These are phyloP conservation scores for Poicephalus gulielmi DNA, from an alignment of 2,113 vertebrate species.

Conservation along the genomic window DNA sequence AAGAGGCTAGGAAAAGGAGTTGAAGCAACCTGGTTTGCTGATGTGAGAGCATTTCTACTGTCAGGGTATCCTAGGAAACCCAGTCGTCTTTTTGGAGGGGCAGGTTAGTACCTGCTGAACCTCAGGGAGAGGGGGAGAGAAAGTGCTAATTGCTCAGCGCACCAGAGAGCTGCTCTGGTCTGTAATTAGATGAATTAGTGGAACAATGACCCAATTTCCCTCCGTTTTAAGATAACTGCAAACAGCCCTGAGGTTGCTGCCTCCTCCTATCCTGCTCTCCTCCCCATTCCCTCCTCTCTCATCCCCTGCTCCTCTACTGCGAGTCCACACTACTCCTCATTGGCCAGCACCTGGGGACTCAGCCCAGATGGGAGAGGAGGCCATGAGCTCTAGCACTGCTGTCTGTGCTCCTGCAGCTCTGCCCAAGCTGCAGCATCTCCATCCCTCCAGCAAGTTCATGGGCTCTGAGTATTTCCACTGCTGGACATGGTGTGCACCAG, in stretches of 20 bases:
- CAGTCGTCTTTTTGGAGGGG: constrained; percentile 38
- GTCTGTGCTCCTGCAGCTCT: background rate
- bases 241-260: constrained; percentile 10
- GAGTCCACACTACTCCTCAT: background rate
- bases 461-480: background rate
- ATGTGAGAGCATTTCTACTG: constrained; percentile 8
- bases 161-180: constrained; percentile 44
- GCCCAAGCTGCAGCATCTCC: background rate
- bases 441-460: background rate
- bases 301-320: background rate
- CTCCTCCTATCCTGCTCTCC: background rate
- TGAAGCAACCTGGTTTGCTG: background rate
- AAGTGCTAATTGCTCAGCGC: constrained; percentile 49
- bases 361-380: background rate
- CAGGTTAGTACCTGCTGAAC: constrained; percentile 22
- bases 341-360: rapidly evolving
- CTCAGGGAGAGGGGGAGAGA: constrained; percentile 13
- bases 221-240: constrained; percentile 9
- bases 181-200: constrained; percentile 69
- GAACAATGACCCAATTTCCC: constrained; percentile 62
- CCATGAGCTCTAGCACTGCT: rapidly evolving
- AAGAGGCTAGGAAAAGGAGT: background rate
- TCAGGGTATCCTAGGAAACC: constrained; percentile 73
- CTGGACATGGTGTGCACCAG: background rate
- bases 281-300: background rate